Evolutionary conservation across 2,888 invertebrate genomes (phyloP).

Genomic region (Sphecodes monilicornis): DNA sequence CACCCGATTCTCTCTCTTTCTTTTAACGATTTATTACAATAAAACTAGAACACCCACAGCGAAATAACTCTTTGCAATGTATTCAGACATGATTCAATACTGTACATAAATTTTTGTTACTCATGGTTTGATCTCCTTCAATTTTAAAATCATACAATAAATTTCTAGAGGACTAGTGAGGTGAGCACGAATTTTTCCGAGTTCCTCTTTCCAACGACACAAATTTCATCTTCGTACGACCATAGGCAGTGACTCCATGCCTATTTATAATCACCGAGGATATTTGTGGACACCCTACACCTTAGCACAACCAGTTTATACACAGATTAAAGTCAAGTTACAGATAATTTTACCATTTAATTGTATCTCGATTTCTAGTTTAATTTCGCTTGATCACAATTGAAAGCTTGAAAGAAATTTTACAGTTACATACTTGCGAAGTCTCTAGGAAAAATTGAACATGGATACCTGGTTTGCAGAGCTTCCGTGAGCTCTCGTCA

Average conservation of each 20-base stretch:
- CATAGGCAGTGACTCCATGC: background rate
- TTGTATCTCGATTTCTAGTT: background rate
- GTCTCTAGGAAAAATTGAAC: background rate
- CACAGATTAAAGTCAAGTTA: background rate
- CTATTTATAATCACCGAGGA: slow-evolving; percentile 1
- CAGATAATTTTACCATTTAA: background rate
- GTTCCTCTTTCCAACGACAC: background rate
- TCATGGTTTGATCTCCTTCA: background rate
- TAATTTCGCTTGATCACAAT: background rate
- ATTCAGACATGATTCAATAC: background rate
- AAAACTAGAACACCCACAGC: too few species aligned
- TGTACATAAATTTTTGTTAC: background rate
- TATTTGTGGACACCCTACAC: background rate
- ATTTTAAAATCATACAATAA: background rate
- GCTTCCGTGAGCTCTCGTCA: background rate
- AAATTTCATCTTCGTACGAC: background rate
- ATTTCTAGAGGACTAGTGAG: background rate
- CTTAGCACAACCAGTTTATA: background rate
- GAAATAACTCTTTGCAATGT: background rate
- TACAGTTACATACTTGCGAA: background rate
- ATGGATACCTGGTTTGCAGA: background rate
- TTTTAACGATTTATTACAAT: too few species aligned
- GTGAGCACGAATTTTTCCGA: background rate
- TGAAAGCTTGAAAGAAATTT: background rate
- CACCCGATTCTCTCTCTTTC: too few species aligned